Evolutionary conservation across 1,140 invertebrate genomes (phyloP).

Genomic region (Maconellicoccus hirsutus): DNA sequence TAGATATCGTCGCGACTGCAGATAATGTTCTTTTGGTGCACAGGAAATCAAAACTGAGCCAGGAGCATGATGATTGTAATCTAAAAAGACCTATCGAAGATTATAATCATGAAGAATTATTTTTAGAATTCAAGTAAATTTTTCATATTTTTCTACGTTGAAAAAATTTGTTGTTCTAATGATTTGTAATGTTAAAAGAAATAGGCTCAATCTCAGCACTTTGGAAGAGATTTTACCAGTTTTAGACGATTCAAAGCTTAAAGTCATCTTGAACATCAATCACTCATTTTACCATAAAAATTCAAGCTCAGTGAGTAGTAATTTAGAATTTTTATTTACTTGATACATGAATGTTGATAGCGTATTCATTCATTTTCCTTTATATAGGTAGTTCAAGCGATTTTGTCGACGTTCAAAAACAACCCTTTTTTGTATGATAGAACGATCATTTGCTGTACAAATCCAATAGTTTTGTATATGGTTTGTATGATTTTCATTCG

Average conservation of each 20-base stretch:
- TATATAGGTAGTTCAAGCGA: background rate
- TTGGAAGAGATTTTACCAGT: background rate
- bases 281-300: background rate
- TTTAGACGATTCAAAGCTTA: background rate
- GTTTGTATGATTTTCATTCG: background rate
- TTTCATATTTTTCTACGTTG: background rate
- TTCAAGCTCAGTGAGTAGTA: background rate
- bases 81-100: background rate
- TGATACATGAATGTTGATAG: background rate
- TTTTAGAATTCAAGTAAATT: background rate
- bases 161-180: background rate
- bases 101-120: background rate
- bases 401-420: background rate
- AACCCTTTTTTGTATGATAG: background rate
- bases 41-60: background rate
- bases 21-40: background rate
- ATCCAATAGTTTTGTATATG: background rate
- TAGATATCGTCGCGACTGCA: background rate
- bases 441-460: background rate
- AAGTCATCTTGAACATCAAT: background rate
- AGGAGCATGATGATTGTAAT: background rate
- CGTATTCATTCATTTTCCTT: background rate
- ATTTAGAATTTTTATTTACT: too few relatives aligned
- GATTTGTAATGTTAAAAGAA: background rate
- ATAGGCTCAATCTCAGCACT: background rate